Conservation (phyloP, 2,797 vertebrate species). For the Ceyx erithaca region DNA sequence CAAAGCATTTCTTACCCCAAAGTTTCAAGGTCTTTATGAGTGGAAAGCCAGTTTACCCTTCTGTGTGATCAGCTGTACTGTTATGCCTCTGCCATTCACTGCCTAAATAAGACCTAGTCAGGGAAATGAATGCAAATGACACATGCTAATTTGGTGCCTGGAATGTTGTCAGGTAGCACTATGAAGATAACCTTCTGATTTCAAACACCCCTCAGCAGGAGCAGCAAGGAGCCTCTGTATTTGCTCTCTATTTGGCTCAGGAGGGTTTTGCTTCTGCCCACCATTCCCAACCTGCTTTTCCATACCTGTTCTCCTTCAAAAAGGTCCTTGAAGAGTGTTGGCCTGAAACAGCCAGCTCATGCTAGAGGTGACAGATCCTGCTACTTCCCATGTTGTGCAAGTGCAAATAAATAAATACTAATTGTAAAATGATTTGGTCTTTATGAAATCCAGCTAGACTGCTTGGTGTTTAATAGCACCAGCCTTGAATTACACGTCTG, state of each 20-base stretch:
- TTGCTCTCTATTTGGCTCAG: background rate
- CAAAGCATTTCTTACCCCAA: background rate
- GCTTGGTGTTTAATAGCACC: background rate
- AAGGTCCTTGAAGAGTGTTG: background rate
- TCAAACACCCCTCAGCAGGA: fast-evolving
- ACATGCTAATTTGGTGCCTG: background rate
- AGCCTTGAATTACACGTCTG: background rate
- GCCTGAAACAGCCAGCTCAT: background rate
- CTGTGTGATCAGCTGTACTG: too few species aligned
- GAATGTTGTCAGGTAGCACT: background rate
- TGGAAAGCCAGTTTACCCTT: background rate
- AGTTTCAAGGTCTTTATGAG: background rate
- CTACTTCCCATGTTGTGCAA: background rate
- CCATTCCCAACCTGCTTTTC: background rate
- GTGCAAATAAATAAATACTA: constrained; percentile 1
- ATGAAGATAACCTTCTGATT: background rate
- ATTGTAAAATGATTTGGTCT: constrained; percentile 9
- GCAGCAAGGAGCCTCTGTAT: background rate
- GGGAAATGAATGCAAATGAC: background rate
- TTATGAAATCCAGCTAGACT: background rate
- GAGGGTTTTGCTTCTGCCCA: background rate
- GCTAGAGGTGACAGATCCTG: background rate
- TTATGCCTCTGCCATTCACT: background rate
- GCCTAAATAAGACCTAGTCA: background rate
- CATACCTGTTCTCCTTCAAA: background rate